Percentiles rank a stretch among this genome's conserved stretches.
These are phyloP conservation scores for Conus betulinus DNA, from an alignment of 1,140 invertebrate genomes.

Conservation along the genomic window DNA sequence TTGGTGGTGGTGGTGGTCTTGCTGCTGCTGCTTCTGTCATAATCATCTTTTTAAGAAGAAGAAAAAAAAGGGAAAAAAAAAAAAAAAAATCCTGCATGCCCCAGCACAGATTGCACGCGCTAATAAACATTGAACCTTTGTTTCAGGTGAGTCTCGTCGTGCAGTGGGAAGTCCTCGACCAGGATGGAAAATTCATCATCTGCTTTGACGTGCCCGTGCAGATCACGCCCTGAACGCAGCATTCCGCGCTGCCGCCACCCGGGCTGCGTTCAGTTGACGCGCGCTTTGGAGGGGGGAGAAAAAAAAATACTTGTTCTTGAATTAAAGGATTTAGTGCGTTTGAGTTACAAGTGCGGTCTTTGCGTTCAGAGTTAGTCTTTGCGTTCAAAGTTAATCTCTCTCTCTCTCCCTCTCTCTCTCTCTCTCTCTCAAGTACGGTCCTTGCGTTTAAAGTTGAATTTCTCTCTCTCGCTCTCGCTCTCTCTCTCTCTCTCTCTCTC, in stretches of 20 bases:
- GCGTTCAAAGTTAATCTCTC: background rate
- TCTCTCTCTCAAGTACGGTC: background rate
- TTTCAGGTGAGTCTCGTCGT: conserved; percentile 47
- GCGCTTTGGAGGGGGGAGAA: background rate
- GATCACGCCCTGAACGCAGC: conserved; percentile 23
- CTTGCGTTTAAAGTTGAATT: background rate
- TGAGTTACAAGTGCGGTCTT: background rate
- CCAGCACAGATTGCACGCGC: background rate
- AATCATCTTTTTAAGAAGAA: no score
- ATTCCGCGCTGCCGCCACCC: no score
- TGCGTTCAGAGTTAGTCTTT: background rate
- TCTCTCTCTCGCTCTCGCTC: background rate
- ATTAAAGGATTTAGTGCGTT: background rate
- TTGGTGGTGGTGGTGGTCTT: no score
- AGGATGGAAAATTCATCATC: conserved; percentile 34
- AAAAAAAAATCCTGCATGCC: background rate
- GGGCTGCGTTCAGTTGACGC: background rate
- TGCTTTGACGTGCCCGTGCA: conserved; percentile 51
- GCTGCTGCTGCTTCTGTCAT: no score
- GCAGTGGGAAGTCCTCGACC: conserved; percentile 51
- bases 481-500: background rate
- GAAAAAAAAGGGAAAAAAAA: no score
- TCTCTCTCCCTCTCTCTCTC: background rate
- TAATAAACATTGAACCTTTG: background rate
- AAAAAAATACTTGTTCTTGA: background rate